Evolutionary conservation across 2,888 invertebrate species (phyloP).

Genomic region (Lobophora halterata): DNA sequence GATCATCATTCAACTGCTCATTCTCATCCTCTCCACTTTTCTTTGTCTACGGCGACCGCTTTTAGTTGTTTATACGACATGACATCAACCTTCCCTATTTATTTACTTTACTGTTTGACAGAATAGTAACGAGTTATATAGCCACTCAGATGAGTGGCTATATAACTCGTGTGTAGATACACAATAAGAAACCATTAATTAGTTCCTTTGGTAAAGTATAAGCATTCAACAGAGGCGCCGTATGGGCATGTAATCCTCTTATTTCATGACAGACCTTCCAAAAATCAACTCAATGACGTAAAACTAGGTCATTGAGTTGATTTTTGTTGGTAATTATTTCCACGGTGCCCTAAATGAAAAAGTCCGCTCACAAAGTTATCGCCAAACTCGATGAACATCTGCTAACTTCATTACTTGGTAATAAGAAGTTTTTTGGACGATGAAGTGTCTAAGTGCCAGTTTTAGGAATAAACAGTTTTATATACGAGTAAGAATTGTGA

Average conservation of each 20-base stretch:
- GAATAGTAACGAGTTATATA: too few species aligned
- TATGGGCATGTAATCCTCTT: constrained; percentile 14
- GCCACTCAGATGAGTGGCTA: too few species aligned
- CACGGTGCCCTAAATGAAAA: constrained; percentile 11
- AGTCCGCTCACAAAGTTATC: constrained; percentile 17
- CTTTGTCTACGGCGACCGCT: too few species aligned
- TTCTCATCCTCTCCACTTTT: too few species aligned
- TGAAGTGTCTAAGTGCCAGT: not conserved
- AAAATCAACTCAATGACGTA: not conserved
- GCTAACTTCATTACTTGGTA: constrained; percentile 23
- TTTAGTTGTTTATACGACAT: too few species aligned
- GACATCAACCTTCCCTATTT: too few species aligned
- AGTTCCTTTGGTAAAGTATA: constrained; percentile 17
- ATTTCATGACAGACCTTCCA: constrained; percentile 4
- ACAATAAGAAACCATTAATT: constrained; percentile 12
- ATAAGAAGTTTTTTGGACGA: constrained; percentile 1
- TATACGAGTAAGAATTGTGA: not conserved
- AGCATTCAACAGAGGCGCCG: constrained; percentile 17
- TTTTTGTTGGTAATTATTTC: not conserved
- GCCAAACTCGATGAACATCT: constrained; percentile 17
- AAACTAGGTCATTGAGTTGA: too few species aligned
- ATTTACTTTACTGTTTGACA: too few species aligned
- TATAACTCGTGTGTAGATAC: too few species aligned
- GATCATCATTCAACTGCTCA: too few species aligned
- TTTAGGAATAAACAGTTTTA: too few species aligned